Percentiles rank a stretch among this genome's conserved stretches.
phyloP scores from a whole-genome alignment of 2,113 vertebrate species.

The Clupea harengus region DNA sequence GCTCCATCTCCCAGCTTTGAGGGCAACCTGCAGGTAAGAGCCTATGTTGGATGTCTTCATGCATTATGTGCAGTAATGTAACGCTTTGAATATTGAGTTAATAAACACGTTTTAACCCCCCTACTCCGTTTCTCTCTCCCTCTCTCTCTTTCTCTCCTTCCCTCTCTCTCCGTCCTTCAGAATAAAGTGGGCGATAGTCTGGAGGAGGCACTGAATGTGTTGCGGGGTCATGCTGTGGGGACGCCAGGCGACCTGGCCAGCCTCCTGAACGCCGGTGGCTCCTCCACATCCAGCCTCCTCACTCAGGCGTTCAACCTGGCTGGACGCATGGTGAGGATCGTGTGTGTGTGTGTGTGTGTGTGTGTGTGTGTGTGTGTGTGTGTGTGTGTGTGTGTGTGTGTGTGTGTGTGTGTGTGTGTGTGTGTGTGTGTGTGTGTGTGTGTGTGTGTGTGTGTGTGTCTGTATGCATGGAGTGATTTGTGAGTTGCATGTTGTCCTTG shows the following conservation, averaged over 20 bases:
- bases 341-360: slow-evolving; percentile 50
- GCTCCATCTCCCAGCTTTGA: slow-evolving; percentile 91
- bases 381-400: no score
- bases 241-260: slow-evolving; percentile 67
- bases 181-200: slow-evolving; percentile 94
- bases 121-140: background rate
- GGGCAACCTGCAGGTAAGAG: slow-evolving; percentile 82
- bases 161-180: slow-evolving; percentile 58
- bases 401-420: no score
- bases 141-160: background rate
- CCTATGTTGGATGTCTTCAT: slow-evolving; percentile 42
- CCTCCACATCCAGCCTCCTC: slow-evolving; percentile 60
- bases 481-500: no score
- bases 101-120: slow-evolving; percentile 28
- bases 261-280: slow-evolving; percentile 67
- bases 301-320: slow-evolving; percentile 77
- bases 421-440: no score
- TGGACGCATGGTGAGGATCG: slow-evolving; percentile 77
- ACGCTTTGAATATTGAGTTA: no score
- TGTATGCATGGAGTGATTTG: no score
- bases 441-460: no score
- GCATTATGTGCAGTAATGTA: no score
- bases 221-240: slow-evolving; percentile 88
- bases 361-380: no score
- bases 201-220: slow-evolving; percentile 93